Evolutionary conservation across 2,797 vertebrate species (phyloP).

Genomic region (Chloroceryle inda): DNA sequence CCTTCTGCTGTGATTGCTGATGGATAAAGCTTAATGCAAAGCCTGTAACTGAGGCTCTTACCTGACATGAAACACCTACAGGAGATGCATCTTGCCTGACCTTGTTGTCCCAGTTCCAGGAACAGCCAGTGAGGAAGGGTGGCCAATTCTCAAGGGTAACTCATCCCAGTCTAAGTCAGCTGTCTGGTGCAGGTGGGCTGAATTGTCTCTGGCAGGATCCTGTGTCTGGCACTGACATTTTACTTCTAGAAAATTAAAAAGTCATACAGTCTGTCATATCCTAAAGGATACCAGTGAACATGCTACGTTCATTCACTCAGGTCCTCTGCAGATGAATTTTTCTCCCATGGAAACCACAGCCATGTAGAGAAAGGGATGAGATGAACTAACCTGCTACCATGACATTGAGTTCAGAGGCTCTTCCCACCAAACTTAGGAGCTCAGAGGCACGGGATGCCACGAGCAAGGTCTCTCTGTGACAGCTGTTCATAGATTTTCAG

Average conservation of each 20-base stretch:
- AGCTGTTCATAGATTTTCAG: conserved; percentile 50
- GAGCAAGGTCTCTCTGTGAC: conserved; percentile 36
- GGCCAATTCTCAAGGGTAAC: not conserved
- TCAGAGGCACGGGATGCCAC: conserved; percentile 11
- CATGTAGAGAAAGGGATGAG: not conserved
- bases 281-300: not conserved
- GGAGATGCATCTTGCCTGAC: not conserved
- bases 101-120: not conserved
- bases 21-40: not conserved
- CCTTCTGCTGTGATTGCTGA: not conserved
- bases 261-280: not conserved
- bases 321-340: not conserved
- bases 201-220: not conserved
- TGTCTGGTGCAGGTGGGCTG: not conserved
- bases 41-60: not conserved
- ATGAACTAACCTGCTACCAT: not conserved
- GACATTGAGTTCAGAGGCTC: not conserved
- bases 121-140: not conserved
- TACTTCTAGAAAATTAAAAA: not conserved
- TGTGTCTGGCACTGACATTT: not conserved
- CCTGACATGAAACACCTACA: not conserved
- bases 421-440: not conserved
- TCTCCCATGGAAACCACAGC: not conserved
- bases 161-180: not conserved
- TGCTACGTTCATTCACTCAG: not conserved